phyloP scores from a whole-genome alignment of 1,140 invertebrate genomes.

The Pseudoatta argentina region DNA sequence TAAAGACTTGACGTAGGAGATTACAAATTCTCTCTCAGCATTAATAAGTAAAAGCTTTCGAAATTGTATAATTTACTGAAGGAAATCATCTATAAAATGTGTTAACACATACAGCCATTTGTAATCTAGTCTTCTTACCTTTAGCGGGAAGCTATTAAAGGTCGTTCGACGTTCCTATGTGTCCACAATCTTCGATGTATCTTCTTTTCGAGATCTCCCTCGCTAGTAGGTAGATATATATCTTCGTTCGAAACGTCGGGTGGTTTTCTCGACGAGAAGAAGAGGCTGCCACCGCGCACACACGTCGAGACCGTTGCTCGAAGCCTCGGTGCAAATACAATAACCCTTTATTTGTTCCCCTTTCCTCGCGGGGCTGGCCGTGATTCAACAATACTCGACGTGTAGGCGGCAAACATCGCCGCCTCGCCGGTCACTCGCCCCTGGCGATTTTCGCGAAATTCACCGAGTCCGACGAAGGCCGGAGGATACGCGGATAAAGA shows the following conservation, averaged over 20 bases:
- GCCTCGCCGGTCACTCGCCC: slow-evolving; percentile 72
- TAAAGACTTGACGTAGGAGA: not conserved
- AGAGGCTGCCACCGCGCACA: slow-evolving; percentile 65
- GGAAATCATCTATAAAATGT: not conserved
- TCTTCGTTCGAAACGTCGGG: slow-evolving; percentile 58
- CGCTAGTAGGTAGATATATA: slow-evolving; percentile 61
- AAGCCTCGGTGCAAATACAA: slow-evolving; percentile 85
- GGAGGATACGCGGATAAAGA: slow-evolving; percentile 69
- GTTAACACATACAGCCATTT: not conserved
- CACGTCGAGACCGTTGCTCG: slow-evolving; percentile 70
- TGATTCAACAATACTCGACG: slow-evolving; percentile 85
- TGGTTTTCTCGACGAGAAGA: slow-evolving; percentile 57
- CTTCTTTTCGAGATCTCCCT: slow-evolving; percentile 49
- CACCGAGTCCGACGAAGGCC: slow-evolving; percentile 59
- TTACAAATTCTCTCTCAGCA: not conserved
- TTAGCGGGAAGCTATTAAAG: slow-evolving; percentile 36
- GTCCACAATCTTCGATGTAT: slow-evolving; percentile 34
- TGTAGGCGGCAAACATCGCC: slow-evolving; percentile 81
- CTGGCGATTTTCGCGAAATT: slow-evolving; percentile 79
- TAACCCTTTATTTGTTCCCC: slow-evolving; percentile 87
- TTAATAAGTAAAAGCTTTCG: not conserved
- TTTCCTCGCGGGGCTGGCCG: slow-evolving; percentile 78
- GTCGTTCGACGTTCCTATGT: slow-evolving; percentile 1
- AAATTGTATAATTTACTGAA: not conserved
- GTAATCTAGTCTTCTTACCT: slow-evolving; percentile 7